Evolutionary conservation across 2,888 invertebrate genomes (phyloP), one percentile per base, ranked within the genome.

Genomic region (Hemicrepidius hirtus): DNA sequence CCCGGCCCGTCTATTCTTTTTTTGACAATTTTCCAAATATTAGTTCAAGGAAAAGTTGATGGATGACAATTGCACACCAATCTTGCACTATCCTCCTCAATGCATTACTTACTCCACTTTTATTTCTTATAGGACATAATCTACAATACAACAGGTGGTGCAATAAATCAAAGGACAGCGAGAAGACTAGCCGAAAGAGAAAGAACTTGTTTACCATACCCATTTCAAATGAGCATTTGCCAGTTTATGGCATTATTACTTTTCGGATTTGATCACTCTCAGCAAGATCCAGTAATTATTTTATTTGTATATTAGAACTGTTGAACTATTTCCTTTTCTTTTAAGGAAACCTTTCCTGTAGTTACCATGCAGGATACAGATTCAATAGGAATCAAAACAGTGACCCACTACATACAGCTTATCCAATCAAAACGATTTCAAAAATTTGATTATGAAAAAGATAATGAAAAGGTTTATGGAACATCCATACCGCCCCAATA

Each of bases 401-500:
- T 85, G 5, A 80, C 79, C 3, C 86, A 84, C 68, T 78, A 84
- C 7, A 68, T 80, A 10, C 84, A 85, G 75, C 79, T 84, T 3
- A 79, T 83, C 0, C 77, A 77, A 68, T 73, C 73, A n/a, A 82
- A 83, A 59, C 78, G 28, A 21, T 92, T 92, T 82, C 88, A 89
- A 9, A 88, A 90, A 63, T 92, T 89, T 77, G 88, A 90, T 80
- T 88, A 89, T 74, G 90, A 89, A 76, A 82, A 84, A 18, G 86
- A 88, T 6, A 86, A 92, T 73, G 82, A 85, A 59, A 82, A 82
- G 44, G 72, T 86, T 0, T 90, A 88, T 77, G 91, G 90, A 0
- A 84, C 85, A 2, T 85, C 88, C 0, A 87, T 86, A 41, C 91
- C 92, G 0, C 89, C 89, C 0, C 83, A 84, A 41, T 93, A 92